Base-by-base conservation (phyloP, 2,797 vertebrate genomes). In the Rhinoraja longicauda region DNA sequence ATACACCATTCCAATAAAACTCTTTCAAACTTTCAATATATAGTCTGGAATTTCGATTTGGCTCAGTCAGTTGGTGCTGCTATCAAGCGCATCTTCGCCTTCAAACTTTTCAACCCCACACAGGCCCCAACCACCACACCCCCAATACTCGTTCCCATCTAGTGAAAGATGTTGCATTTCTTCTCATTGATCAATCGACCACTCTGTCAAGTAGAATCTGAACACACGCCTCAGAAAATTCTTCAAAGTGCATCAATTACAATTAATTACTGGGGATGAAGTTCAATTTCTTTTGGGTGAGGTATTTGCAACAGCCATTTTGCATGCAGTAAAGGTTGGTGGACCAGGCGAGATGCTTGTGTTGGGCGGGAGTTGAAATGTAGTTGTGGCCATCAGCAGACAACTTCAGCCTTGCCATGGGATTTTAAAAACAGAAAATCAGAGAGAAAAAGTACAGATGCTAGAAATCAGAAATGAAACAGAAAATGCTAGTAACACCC, bases 31-130 rank as follows among this genome's bases (percentile, higher is more conserved):
- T 88, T 64, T 36, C 84, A 64, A 15, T 36, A 67, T 67, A 36
- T 88, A 32, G n/a, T 64, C 59, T 64, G 59, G n/a, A 21, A 88
- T 88, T 53, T 88, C 59, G 8, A 67, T 88, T 88, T 88, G n/a
- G 59, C 62, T 36, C 59, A 88, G 62, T 13, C 29, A 12, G 57
- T 29, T 26, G 9, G 29, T 0, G 17, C 13, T 64, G 15, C 39
- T 13, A 2, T 67, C 19, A 15, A 88, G 32, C 32, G 62, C 84
- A 32, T 19, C 9, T 67, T 17, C 70, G 73, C 70, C 19, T 73
- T 73, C 70, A 73, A 53, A 21, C 4, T 21, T 21, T 73, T 24
- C 19, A 73, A 70, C 21, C 19, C 70, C 7, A 21, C 70, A 19
- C 21, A 19, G 19, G 72, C 19, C 19, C 19, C 70, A 53, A 53